Conservation (phyloP, 2,888 invertebrate genomes). For the Carabus problematicus region DNA sequence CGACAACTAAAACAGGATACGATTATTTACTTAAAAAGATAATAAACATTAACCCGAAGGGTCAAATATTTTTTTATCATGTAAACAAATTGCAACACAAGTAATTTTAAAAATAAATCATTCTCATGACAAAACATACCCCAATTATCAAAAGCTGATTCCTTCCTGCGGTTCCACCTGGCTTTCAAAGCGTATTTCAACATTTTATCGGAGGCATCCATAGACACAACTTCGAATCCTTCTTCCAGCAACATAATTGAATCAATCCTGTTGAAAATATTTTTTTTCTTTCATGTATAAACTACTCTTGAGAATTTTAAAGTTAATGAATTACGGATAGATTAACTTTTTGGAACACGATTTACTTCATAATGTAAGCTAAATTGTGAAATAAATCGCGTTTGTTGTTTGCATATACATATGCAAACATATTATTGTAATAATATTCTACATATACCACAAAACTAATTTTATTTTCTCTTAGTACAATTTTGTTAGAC, state of each 20-base stretch:
- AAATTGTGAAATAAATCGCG: no score
- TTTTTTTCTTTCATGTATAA: not conserved
- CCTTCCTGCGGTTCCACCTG: slow-evolving; percentile 82
- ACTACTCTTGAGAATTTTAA: no score
- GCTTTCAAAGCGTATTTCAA: slow-evolving; percentile 86
- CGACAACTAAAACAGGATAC: slow-evolving; percentile 70
- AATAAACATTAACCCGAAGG: slow-evolving; percentile 13
- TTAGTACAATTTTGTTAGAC: no score
- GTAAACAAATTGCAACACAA: not conserved
- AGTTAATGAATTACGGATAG: no score
- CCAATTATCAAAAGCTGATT: slow-evolving; percentile 83
- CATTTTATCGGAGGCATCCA: slow-evolving; percentile 94
- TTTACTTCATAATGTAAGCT: no score
- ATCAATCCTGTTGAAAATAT: slow-evolving; percentile 71
- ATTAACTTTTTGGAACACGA: no score
- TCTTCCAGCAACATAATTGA: slow-evolving; percentile 88
- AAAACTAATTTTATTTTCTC: no score
- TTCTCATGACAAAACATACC: slow-evolving; percentile 62
- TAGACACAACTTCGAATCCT: slow-evolving; percentile 84
- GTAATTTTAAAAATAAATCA: slow-evolving; percentile 10
- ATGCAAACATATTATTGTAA: not conserved
- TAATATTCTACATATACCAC: not conserved
- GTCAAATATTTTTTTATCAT: slow-evolving; percentile 14
- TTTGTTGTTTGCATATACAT: not conserved
- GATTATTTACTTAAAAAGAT: slow-evolving; percentile 12